Conservation (phyloP, 2,113 vertebrate genomes). For the Hippocampus zosterae region DNA sequence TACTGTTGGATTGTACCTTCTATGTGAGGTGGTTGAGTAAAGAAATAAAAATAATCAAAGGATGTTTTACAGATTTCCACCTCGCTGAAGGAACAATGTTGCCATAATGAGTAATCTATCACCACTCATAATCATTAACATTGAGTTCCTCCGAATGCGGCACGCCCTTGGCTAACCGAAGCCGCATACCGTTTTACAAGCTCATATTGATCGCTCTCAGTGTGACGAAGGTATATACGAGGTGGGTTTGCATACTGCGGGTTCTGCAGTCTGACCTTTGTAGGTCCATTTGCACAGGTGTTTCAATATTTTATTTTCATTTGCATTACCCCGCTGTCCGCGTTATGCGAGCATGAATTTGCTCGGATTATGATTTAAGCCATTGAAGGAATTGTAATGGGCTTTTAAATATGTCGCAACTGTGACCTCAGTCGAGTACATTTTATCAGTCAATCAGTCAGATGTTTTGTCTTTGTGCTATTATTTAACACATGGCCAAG, state of each 20-base stretch:
- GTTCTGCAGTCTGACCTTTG: constrained; percentile 13
- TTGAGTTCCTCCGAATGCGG: constrained; percentile 14
- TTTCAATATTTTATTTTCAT: constrained; percentile 34
- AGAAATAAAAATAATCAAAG: background rate
- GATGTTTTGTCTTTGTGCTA: constrained; percentile 2
- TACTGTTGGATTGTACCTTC: background rate
- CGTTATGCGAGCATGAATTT: background rate
- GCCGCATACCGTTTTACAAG: constrained; percentile 27
- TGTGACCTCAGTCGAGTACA: background rate
- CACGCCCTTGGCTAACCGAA: constrained; percentile 37
- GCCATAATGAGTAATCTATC: constrained; percentile 49
- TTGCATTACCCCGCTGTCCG: background rate
- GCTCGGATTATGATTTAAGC: constrained; percentile 1
- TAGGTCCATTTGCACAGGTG: constrained; percentile 46
- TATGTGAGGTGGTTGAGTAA: background rate
- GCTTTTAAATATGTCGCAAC: constrained; percentile 6
- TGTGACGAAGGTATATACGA: constrained; percentile 40
- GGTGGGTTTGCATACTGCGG: constrained; percentile 14
- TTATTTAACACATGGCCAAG: constrained; percentile 2
- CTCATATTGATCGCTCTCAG: constrained; percentile 32
- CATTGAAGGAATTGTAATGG: background rate
- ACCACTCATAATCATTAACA: constrained; percentile 60
- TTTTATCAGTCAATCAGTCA: background rate
- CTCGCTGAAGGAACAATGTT: constrained; percentile 8
- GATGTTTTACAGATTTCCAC: constrained; percentile 17